phyloP scores from a whole-genome alignment of 1,140 invertebrate genomes.

The Matsumurasca onukii region DNA sequence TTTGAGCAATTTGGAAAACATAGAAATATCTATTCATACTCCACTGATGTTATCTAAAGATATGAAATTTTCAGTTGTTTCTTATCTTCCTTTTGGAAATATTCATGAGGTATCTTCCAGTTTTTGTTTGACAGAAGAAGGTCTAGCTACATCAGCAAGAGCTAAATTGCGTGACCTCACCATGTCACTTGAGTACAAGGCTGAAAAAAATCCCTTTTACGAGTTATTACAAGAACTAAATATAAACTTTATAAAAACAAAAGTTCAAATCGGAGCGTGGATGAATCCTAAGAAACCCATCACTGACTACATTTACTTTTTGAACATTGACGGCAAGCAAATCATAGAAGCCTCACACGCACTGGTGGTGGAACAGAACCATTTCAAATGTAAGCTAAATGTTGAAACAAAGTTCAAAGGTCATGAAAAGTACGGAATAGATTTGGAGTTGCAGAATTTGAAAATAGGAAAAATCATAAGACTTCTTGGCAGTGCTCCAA shows the following conservation, averaged over 20 bases:
- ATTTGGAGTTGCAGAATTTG: slow-evolving; percentile 7
- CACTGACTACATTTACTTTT: slow-evolving; percentile 9
- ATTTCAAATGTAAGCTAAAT: neutral
- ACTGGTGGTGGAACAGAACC: neutral
- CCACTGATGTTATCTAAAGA: neutral
- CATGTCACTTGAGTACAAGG: neutral
- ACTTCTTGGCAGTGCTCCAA: slow-evolving; percentile 6
- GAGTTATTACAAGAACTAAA: neutral
- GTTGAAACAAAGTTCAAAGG: slow-evolving; percentile 15
- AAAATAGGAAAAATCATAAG: slow-evolving; percentile 11
- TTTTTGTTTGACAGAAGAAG: neutral
- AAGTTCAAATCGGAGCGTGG: slow-evolving; percentile 6
- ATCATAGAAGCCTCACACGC: neutral
- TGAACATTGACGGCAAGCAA: neutral
- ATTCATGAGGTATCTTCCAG: neutral
- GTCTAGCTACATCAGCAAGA: neutral
- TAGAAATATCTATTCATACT: slow-evolving; percentile 7
- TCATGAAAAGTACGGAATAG: slow-evolving; percentile 24
- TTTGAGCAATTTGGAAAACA: neutral
- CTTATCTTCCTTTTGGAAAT: neutral
- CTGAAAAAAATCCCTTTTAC: slow-evolving; percentile 10
- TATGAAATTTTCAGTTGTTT: neutral
- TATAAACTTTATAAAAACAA: neutral
- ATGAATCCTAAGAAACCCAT: neutral
- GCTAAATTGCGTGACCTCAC: neutral